These are phyloP conservation scores for Sminthurides bifidus DNA, from an alignment of 1,140 invertebrate genomes.

Conservation along the genomic window DNA sequence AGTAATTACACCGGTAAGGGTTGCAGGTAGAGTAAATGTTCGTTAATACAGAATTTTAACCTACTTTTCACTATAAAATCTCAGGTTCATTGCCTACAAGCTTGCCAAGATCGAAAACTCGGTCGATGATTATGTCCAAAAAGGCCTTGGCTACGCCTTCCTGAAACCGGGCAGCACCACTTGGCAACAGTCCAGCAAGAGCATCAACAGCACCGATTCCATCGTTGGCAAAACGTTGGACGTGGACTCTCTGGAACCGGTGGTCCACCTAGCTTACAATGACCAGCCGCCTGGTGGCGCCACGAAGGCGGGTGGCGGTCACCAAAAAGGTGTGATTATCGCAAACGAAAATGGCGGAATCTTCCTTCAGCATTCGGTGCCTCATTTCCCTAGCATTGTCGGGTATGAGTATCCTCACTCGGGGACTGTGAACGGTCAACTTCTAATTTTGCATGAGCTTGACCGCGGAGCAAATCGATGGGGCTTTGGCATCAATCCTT, in stretches of 20 bases:
- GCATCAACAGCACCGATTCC: constrained; percentile 56
- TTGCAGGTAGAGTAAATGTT: too few relatives aligned
- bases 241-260: constrained; percentile 34
- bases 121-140: constrained; percentile 43
- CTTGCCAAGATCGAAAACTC: constrained; percentile 52
- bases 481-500: constrained; percentile 33
- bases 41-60: not conserved
- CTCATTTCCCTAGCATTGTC: constrained; percentile 58
- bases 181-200: constrained; percentile 56
- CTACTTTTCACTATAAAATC: constrained; percentile 23
- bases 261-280: constrained; percentile 59
- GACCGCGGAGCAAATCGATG: constrained; percentile 48
- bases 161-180: constrained; percentile 50
- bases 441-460: constrained; percentile 73
- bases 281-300: constrained; percentile 58
- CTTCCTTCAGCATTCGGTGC: constrained; percentile 86
- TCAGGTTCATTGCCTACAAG: constrained; percentile 74
- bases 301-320: constrained; percentile 48
- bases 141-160: constrained; percentile 59
- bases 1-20: too few relatives aligned
- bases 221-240: constrained; percentile 58
- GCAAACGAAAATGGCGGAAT: constrained; percentile 59
- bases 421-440: constrained; percentile 66
- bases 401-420: constrained; percentile 60
- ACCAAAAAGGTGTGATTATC: constrained; percentile 71